These are phyloP conservation scores for Alosa alosa DNA, from an alignment of 2,113 vertebrate genomes.

Conservation along the genomic window DNA sequence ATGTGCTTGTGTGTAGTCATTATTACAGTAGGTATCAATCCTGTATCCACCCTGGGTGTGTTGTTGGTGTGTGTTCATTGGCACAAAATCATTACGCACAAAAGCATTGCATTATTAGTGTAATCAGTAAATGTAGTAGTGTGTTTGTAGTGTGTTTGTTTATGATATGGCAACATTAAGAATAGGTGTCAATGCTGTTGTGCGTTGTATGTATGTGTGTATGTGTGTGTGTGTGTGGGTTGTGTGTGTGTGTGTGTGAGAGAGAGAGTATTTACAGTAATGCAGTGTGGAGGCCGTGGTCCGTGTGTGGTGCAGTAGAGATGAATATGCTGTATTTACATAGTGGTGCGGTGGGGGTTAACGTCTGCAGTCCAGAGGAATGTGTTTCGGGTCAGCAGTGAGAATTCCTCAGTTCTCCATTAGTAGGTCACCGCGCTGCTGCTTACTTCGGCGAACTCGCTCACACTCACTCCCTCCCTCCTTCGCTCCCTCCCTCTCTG, in stretches of 20 bases:
- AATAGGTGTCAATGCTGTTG: background rate
- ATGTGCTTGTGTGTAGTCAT: too few relatives aligned
- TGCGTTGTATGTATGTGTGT: background rate
- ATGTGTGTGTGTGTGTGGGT: background rate
- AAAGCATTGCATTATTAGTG: too few relatives aligned
- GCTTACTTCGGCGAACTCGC: slow-evolving; percentile 59
- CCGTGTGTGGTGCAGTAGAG: slow-evolving; percentile 19
- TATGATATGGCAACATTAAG: too few relatives aligned
- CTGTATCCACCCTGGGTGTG: too few relatives aligned
- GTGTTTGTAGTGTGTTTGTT: too few relatives aligned
- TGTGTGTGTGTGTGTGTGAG: background rate
- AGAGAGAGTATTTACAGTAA: background rate
- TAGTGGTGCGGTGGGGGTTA: slow-evolving; percentile 66
- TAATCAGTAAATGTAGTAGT: too few relatives aligned
- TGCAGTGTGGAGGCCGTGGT: background rate
- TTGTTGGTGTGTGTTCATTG: too few relatives aligned
- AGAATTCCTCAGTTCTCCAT: slow-evolving; percentile 72
- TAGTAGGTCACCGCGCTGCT: slow-evolving; percentile 70
- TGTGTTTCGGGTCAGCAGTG: slow-evolving; percentile 70
- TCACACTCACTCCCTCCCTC: slow-evolving; percentile 26
- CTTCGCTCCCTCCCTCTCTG: slow-evolving; percentile 31
- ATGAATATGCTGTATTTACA: slow-evolving; percentile 48
- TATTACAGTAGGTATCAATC: too few relatives aligned
- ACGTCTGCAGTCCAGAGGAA: slow-evolving; percentile 69
- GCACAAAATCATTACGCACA: too few relatives aligned